These are phyloP conservation scores for Drosophila ezoana DNA, from an alignment of 2,888 invertebrate species.

Conservation along the genomic window DNA sequence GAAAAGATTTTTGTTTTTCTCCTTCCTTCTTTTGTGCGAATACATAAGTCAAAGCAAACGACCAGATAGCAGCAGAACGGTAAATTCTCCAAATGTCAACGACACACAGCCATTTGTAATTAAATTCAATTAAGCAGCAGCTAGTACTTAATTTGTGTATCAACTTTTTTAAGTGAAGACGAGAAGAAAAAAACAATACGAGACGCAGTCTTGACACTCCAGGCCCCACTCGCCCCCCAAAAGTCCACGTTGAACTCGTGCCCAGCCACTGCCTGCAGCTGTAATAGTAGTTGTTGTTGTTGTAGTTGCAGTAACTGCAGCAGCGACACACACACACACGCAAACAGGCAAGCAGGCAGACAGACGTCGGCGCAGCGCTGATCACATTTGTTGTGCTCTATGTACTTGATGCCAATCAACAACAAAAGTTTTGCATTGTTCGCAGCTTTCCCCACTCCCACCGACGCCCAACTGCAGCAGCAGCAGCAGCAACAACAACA, in stretches of 20 bases:
- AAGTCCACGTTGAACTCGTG: constrained; percentile 45
- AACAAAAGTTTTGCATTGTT: constrained; percentile 67
- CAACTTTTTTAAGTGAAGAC: constrained; percentile 50
- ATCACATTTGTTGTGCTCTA: constrained; percentile 43
- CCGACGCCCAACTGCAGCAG: constrained; percentile 52
- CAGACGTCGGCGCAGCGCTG: constrained; percentile 30
- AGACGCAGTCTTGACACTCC: constrained; percentile 14
- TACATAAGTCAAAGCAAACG: constrained; percentile 57
- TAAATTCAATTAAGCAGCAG: constrained; percentile 81
- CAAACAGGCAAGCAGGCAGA: constrained; percentile 1
- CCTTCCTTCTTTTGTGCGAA: constrained; percentile 42
- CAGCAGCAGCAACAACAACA: constrained; percentile 21
- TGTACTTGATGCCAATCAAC: constrained; percentile 57
- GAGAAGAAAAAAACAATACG: constrained; percentile 16
- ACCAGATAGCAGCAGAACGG: constrained; percentile 54
- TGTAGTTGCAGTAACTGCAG: constrained; percentile 47
- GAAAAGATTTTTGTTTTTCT: constrained; percentile 37
- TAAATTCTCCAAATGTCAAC: constrained; percentile 61
- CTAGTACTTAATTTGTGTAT: constrained; percentile 69
- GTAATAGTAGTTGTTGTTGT: constrained; percentile 22
- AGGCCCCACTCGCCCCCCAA: constrained; percentile 12
- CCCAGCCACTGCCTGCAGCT: constrained; percentile 37
- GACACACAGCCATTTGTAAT: constrained; percentile 65
- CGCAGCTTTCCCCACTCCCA: constrained; percentile 42
- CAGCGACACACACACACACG: constrained; percentile 8